A percentile compares a stretch with the other conserved stretches of the same genome.
Evolutionary conservation across 2,797 vertebrate species (phyloP).

Genomic region (Manis javanica): DNA sequence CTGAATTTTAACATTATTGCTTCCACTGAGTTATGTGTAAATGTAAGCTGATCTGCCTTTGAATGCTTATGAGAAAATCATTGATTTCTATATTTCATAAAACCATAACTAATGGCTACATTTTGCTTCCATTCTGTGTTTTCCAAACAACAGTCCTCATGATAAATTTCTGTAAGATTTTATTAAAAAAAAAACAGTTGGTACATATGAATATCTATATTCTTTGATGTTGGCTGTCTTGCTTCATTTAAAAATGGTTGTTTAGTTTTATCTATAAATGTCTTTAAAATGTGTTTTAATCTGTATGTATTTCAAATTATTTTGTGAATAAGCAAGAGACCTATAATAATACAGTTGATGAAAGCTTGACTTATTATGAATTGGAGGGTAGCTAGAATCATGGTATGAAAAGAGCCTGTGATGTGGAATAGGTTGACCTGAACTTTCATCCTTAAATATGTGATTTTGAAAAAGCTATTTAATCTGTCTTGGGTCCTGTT

Average conservation of each 20-base stretch:
- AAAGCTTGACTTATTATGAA: neutral
- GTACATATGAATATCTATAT: neutral
- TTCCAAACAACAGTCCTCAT: neutral
- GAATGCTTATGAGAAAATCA: neutral
- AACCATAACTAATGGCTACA: neutral
- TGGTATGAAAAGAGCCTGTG: neutral
- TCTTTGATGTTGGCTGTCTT: neutral
- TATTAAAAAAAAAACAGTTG: neutral
- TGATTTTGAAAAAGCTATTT: neutral
- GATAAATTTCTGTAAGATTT: neutral
- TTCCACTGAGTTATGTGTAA: neutral
- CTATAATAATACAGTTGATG: neutral
- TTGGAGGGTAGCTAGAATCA: neutral
- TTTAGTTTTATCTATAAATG: neutral
- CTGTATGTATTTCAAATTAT: neutral
- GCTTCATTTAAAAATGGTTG: neutral
- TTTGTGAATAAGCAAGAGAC: neutral
- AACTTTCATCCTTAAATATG: neutral
- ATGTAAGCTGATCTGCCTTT: neutral
- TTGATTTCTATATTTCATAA: conserved; percentile 7
- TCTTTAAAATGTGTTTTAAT: neutral
- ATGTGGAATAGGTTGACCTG: neutral
- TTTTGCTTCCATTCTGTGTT: neutral
- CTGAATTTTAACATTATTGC: neutral
- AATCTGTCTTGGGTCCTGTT: neutral